These are phyloP conservation scores for Engystomops pustulosus DNA, from an alignment of 2,113 vertebrate genomes.

Conservation along the genomic window DNA sequence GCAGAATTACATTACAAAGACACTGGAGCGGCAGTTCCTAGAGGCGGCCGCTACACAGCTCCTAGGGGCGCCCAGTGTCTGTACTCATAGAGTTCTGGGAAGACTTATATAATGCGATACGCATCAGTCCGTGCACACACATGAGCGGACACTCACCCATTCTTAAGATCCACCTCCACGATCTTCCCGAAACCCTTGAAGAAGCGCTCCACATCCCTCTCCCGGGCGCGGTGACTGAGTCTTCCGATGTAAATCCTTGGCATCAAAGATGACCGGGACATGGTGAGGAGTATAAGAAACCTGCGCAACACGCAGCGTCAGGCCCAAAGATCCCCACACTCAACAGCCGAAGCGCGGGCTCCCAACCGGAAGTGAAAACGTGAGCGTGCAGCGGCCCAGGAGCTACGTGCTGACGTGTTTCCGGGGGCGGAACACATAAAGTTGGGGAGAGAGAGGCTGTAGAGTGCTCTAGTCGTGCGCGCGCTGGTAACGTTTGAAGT, in stretches of 20 bases:
- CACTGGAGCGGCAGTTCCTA: too few species aligned
- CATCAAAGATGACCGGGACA: slow-evolving; percentile 69
- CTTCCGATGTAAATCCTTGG: slow-evolving; percentile 92
- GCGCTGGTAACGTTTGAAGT: too few species aligned
- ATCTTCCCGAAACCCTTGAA: slow-evolving; percentile 97
- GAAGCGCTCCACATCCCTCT: slow-evolving; percentile 94
- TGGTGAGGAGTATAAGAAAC: not conserved
- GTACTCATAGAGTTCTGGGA: too few species aligned
- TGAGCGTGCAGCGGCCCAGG: too few species aligned
- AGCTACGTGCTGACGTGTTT: not conserved
- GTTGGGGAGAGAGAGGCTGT: too few species aligned
- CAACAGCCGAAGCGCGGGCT: slow-evolving; percentile 46
- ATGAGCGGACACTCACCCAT: slow-evolving; percentile 79
- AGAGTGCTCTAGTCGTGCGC: too few species aligned
- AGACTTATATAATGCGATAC: too few species aligned
- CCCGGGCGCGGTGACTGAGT: slow-evolving; percentile 90
- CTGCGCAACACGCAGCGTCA: not conserved
- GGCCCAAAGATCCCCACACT: too few species aligned
- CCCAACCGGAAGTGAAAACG: not conserved
- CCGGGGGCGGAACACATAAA: not conserved
- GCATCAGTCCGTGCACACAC: too few species aligned
- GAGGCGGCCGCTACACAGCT: too few species aligned
- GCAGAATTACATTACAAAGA: too few species aligned
- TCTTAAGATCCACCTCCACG: slow-evolving; percentile 93
- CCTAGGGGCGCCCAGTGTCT: too few species aligned